Evolutionary conservation across 2,888 invertebrate genomes (phyloP), one percentile per base, ranked within the genome.

Genomic region (Apamea epomidion): DNA sequence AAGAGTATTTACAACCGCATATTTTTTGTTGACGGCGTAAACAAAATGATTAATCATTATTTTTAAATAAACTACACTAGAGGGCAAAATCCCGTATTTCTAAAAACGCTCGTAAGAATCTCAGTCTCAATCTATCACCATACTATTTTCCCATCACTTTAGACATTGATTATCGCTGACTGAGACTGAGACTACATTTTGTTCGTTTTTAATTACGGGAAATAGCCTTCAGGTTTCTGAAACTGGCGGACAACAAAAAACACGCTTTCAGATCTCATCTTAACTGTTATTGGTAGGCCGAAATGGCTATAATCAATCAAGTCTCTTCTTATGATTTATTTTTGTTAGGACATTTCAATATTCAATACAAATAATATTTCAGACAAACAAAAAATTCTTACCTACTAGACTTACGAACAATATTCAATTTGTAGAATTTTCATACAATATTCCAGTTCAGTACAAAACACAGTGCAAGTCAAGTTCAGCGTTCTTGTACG

Each of bases 341-440:
- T 4, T n/a, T 58, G 12, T 58, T 58, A 60, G 5, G 14, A 54
- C 54, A 54, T 21, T 45, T 25, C 10, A 32, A 45, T 42, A 54
- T n/a, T 21, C 18, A 8, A 48, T 54, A 21, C 18, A 51, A 42
- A 69, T n/a, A 14, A 68, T 25, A 58, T 58, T 48, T 54, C 8
- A n/a, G 3, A 29, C 10, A 58, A 48, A 48, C 7, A 67, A 78
- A 65, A 42, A 45, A 3, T 4, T 18, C 72, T 29, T 29, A 25
- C 21, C 14, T 25, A n/a, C 42, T 14, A 51, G 2, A 64, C 32
- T 32, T 79, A 64, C 29, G 45, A 69, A 64, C 16, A 45, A 70
- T 21, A 64, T 91, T 89, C 77, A 87, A 89, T 89, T 90, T 87
- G 82, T 88, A 88, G 68, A 71, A 80, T 82, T 74, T 76, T 83